These are phyloP conservation scores for Athrips mouffetella DNA, from an alignment of 2,888 invertebrate genomes.

Conservation along the genomic window DNA sequence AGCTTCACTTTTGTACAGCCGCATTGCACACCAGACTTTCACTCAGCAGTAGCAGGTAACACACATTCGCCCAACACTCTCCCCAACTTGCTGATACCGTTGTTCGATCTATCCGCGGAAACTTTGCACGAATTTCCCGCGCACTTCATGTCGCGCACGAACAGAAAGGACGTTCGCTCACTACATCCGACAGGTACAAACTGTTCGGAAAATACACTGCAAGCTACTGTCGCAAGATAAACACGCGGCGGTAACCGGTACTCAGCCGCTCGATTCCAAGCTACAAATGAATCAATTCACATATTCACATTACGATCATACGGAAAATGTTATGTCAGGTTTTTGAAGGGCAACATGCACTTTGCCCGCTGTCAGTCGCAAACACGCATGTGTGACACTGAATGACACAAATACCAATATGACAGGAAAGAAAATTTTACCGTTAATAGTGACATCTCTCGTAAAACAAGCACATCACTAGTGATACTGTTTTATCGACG, in stretches of 20 bases:
- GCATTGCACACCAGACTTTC: conserved; percentile 60
- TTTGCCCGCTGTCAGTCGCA: conserved; percentile 44
- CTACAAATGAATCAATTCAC: conserved; percentile 36
- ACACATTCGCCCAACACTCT: conserved; percentile 18
- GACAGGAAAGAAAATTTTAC: not conserved
- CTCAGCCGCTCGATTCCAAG: not conserved
- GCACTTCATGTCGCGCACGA: conserved; percentile 46
- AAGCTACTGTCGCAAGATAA: too few species aligned
- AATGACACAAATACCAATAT: not conserved
- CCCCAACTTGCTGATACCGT: conserved; percentile 12
- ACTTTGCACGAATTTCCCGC: conserved; percentile 55
- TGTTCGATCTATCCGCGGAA: conserved; percentile 23
- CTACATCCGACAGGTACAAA: too few species aligned
- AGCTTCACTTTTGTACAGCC: conserved; percentile 46
- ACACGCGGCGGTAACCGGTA: not conserved
- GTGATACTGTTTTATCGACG: conserved; percentile 14
- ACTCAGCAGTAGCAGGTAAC: too few species aligned
- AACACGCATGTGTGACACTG: conserved; percentile 29
- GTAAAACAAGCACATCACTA: not conserved
- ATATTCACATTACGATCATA: conserved; percentile 32
- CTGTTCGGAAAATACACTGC: too few species aligned
- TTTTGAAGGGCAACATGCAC: conserved; percentile 46
- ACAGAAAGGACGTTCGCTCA: too few species aligned
- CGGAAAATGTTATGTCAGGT: conserved; percentile 32
- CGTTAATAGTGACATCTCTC: conserved; percentile 8